Conservation (phyloP, 2,113 vertebrate species). For the Plecturocebus donacophilus region DNA sequence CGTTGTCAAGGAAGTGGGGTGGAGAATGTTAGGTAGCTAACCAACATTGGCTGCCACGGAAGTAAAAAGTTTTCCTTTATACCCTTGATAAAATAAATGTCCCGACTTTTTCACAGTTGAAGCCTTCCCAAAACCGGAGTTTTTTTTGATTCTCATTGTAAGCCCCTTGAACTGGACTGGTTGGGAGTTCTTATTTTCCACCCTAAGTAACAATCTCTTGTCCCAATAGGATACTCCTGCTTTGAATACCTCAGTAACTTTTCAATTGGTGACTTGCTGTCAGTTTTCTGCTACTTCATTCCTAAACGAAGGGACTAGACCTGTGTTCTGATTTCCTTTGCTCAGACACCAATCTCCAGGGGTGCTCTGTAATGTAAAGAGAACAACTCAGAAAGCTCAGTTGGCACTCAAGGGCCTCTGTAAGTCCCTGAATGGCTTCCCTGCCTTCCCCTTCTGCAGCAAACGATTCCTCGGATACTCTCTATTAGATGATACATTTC, state of each 20-base stretch:
- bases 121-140: not conserved
- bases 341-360: not conserved
- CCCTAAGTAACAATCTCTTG: not conserved
- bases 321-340: not conserved
- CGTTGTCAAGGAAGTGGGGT: not conserved
- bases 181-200: not conserved
- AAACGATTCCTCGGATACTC: not conserved
- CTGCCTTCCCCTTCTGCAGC: not conserved
- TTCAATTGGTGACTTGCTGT: not conserved
- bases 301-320: not conserved
- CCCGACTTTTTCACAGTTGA: not conserved
- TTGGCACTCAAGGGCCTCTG: not conserved
- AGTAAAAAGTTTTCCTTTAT: slow-evolving; percentile 8
- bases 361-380: not conserved
- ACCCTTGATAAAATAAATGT: not conserved
- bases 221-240: not conserved
- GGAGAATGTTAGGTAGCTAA: not conserved
- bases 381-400: not conserved
- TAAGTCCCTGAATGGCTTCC: not conserved
- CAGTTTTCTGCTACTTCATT: not conserved
- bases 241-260: slow-evolving; percentile 10
- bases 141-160: not conserved
- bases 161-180: not conserved
- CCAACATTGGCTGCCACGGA: not conserved
- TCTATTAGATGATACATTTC: not conserved